These are phyloP conservation scores for Mormoops blainvillei DNA, from an alignment of 2,113 vertebrate genomes.

Conservation along the genomic window DNA sequence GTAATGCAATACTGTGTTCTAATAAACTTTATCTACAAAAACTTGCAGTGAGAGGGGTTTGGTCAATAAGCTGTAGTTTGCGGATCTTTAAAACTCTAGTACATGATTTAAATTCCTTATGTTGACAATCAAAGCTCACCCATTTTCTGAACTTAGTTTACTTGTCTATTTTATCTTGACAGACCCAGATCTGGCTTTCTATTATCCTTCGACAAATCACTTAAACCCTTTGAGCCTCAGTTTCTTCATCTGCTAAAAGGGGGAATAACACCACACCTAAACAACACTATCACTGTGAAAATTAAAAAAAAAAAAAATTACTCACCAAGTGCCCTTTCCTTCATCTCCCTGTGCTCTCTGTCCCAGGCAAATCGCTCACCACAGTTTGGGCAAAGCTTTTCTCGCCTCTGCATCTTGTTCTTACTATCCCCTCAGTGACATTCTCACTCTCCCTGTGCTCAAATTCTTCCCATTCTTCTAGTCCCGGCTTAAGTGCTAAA, in stretches of 20 bases:
- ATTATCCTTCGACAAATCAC: neutral
- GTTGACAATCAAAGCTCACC: neutral
- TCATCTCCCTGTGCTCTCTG: neutral
- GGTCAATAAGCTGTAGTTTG: neutral
- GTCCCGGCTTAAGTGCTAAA: slow-evolving; percentile 39
- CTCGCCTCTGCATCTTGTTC: neutral
- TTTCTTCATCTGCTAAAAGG: neutral
- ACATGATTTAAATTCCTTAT: neutral
- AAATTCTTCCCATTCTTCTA: slow-evolving; percentile 50
- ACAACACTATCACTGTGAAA: neutral
- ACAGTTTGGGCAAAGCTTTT: neutral
- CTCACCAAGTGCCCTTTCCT: neutral
- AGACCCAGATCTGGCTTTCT: neutral
- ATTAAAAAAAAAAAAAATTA: neutral
- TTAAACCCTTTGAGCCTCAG: neutral
- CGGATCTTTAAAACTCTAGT: neutral
- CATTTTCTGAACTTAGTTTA: neutral
- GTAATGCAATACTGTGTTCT: neutral
- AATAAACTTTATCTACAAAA: neutral
- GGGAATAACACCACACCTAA: neutral
- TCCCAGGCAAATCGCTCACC: no score
- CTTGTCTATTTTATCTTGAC: neutral
- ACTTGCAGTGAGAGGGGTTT: neutral
- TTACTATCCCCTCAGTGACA: neutral
- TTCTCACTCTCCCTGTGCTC: slow-evolving; percentile 4